phyloP scores from a whole-genome alignment of 2,797 vertebrate species.

The Buphagus erythrorhynchus region DNA sequence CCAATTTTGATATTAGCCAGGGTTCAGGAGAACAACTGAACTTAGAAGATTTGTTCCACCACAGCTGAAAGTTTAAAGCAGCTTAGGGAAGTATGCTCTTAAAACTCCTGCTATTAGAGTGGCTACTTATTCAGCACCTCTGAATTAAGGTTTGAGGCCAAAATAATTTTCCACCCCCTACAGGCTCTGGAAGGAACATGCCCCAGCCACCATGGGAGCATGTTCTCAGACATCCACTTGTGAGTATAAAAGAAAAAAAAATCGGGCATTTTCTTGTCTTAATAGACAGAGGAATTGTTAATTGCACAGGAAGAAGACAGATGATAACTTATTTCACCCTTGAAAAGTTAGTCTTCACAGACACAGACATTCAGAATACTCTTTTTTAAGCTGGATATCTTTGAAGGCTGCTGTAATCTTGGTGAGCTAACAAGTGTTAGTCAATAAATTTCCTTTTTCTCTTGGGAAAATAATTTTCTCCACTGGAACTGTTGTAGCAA shows the following conservation, averaged over 20 bases:
- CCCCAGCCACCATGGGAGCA: background rate
- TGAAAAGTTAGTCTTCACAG: background rate
- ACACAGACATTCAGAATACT: background rate
- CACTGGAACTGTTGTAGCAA: background rate
- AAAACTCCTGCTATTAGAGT: background rate
- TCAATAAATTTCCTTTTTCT: background rate
- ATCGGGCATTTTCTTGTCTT: fast-evolving
- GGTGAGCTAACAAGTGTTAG: background rate
- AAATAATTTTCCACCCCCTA: background rate
- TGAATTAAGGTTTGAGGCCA: background rate
- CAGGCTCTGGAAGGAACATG: background rate
- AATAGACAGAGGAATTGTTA: background rate
- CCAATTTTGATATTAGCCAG: background rate
- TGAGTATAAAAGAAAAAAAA: background rate
- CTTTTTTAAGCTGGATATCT: background rate
- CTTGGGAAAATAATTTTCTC: background rate
- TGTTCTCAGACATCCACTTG: background rate
- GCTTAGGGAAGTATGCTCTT: background rate
- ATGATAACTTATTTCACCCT: background rate
- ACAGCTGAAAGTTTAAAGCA: background rate
- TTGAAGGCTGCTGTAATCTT: background rate
- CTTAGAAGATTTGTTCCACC: background rate
- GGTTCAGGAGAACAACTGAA: background rate
- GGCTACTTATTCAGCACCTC: background rate
- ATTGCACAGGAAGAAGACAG: background rate